Evolutionary conservation across 2,888 invertebrate genomes (phyloP), one percentile per base, ranked within the genome.

Genomic region (Papilio gigon): DNA sequence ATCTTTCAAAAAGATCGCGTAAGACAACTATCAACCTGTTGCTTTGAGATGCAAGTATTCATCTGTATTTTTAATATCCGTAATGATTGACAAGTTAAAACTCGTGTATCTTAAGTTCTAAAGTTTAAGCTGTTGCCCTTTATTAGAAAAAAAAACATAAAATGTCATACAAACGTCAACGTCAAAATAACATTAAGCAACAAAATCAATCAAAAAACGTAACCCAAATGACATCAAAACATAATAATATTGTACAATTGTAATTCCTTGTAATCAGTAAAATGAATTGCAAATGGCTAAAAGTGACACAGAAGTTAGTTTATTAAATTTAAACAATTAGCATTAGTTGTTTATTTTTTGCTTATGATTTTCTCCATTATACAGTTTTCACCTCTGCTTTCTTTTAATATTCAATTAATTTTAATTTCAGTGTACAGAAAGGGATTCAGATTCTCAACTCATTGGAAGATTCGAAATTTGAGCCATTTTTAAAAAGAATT

Each of bases 401-500:
- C 25, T 59, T 1, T 0, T 40, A 37, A 44, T 27, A 60, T 56
- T 71, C n/a, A 58, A 68, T 73, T 40, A 62, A 53, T 22, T 11
- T 27, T 22, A 11, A 20, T 84, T 88, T 71, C 80, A 92, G 91
- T 74, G 76, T 91, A 25, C 78, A 59, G 14, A 90, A 86, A 74
- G 91, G 91, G 4, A 79, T 90, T 42, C 68, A 70, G 63, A 72
- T 84, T 4, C 78, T 89, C 3, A 92, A 91, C 73, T 73, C 80
- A 50, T 72, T 92, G 2, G 90, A 91, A 63, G 85, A 84, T 70
- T 74, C 77, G 20, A 88, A 86, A 76, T 91, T 88, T 78, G 90
- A 91, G 73, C 89, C 89, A 71, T 89, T 90, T 72, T 75, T 90
- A 1, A 84, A 83, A 53, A 79, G 89, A 67, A 90, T 91, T 70